A percentile compares a stretch with the other conserved stretches of the same genome.
These are phyloP conservation scores for Schizaphis graminum DNA, from an alignment of 2,888 invertebrate species.

Conservation along the genomic window DNA sequence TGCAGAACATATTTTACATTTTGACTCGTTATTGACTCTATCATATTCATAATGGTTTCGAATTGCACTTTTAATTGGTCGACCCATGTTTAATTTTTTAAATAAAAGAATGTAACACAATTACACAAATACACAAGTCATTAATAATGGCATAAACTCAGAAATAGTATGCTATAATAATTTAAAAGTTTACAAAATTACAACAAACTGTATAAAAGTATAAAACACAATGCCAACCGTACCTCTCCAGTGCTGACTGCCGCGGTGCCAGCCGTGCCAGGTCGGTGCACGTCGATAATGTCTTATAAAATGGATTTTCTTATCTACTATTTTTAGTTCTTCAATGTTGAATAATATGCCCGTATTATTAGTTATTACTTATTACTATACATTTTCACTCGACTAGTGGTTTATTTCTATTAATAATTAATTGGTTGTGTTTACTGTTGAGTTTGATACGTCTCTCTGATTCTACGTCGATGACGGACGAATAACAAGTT, in stretches of 20 bases:
- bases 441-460: constrained; percentile 3
- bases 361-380: too few relatives aligned
- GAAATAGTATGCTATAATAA: constrained; percentile 4
- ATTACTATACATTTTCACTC: too few relatives aligned
- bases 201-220: not conserved
- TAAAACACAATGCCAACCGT: constrained; percentile 6
- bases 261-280: too few relatives aligned
- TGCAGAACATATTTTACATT: constrained; percentile 6
- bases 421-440: constrained; percentile 6
- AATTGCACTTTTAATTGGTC: not conserved
- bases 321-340: too few relatives aligned
- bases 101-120: too few relatives aligned
- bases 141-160: not conserved
- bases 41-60: constrained; percentile 4
- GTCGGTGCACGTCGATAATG: too few relatives aligned
- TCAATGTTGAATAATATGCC: too few relatives aligned
- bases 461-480: constrained; percentile 4
- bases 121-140: too few relatives aligned
- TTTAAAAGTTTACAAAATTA: not conserved
- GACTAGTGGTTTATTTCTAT: too few relatives aligned
- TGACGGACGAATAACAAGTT: not conserved
- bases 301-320: too few relatives aligned
- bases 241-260: constrained; percentile 7
- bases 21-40: not conserved
- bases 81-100: not conserved